Evolutionary conservation across 2,888 invertebrate genomes (phyloP).

Genomic region (Crepidodera aurea): DNA sequence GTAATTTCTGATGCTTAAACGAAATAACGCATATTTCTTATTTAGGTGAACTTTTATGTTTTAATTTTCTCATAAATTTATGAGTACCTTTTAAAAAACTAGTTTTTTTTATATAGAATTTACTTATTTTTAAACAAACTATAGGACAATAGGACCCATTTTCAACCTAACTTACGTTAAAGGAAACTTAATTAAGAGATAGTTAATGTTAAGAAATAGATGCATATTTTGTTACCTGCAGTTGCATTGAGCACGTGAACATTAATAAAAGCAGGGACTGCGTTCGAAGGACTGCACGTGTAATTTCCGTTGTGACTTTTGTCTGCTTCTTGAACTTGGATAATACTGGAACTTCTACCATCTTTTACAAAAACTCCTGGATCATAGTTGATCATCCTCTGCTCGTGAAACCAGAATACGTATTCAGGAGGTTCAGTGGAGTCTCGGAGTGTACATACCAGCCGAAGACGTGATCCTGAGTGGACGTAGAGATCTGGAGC

Average conservation of each 20-base stretch:
- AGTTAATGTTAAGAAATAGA: no score
- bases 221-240: constrained; percentile 57
- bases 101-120: no score
- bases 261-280: constrained; percentile 71
- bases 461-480: constrained; percentile 66
- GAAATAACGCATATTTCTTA: no score
- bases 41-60: no score
- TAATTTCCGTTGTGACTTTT: constrained; percentile 73
- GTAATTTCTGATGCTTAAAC: no score
- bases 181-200: no score
- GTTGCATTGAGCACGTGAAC: constrained; percentile 76
- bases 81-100: no score
- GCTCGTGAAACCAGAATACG: constrained; percentile 71
- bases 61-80: no score
- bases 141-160: no score
- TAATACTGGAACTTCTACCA: constrained; percentile 70
- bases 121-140: no score
- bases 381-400: constrained; percentile 71
- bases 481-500: constrained; percentile 69
- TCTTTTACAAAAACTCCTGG: constrained; percentile 65
- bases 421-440: constrained; percentile 68
- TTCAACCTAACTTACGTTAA: no score
- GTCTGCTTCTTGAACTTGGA: constrained; percentile 72
- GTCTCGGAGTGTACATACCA: constrained; percentile 67
- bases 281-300: constrained; percentile 74